Percentiles rank a stretch among this genome's conserved stretches.
phyloP scores from a whole-genome alignment of 2,113 vertebrate genomes.

The Mola mola region DNA sequence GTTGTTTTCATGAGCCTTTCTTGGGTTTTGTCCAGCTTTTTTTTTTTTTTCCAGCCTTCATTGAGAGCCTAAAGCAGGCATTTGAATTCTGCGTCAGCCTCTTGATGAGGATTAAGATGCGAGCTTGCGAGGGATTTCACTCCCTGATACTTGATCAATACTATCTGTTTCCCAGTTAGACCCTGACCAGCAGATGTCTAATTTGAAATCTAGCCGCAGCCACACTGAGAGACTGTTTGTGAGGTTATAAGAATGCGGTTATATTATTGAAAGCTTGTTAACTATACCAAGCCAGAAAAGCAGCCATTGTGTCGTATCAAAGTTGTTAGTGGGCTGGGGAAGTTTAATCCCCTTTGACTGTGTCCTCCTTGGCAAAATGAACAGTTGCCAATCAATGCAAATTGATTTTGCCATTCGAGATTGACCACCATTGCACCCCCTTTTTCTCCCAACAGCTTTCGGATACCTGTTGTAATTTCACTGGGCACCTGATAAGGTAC shows the following conservation, averaged over 20 bases:
- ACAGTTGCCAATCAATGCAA: constrained; percentile 99
- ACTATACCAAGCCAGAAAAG: constrained; percentile 49
- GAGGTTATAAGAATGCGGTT: constrained; percentile 32
- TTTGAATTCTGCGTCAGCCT: constrained; percentile 63
- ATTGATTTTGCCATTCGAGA: constrained; percentile 98
- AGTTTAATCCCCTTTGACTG: constrained; percentile 93
- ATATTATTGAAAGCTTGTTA: constrained; percentile 70
- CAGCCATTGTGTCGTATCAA: constrained; percentile 85
- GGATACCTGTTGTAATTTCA: constrained; percentile 94
- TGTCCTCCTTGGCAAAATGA: constrained; percentile 91
- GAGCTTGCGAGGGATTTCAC: constrained; percentile 58
- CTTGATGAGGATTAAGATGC: constrained; percentile 76
- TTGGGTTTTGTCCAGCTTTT: constrained; percentile 2
- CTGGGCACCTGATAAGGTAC: constrained; percentile 97
- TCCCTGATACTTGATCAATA: constrained; percentile 76
- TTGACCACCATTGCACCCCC: constrained; percentile 83
- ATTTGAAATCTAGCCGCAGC: constrained; percentile 62
- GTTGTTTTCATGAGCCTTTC: neutral
- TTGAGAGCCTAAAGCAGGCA: constrained; percentile 44
- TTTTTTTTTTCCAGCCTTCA: constrained; percentile 37
- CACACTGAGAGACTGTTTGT: constrained; percentile 29
- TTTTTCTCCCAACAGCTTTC: constrained; percentile 81
- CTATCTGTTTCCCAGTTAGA: constrained; percentile 68
- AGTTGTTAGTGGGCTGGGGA: constrained; percentile 87
- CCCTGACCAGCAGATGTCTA: constrained; percentile 56